Base-by-base conservation (phyloP, 2,888 invertebrate species). In the Athetis lepigone region DNA sequence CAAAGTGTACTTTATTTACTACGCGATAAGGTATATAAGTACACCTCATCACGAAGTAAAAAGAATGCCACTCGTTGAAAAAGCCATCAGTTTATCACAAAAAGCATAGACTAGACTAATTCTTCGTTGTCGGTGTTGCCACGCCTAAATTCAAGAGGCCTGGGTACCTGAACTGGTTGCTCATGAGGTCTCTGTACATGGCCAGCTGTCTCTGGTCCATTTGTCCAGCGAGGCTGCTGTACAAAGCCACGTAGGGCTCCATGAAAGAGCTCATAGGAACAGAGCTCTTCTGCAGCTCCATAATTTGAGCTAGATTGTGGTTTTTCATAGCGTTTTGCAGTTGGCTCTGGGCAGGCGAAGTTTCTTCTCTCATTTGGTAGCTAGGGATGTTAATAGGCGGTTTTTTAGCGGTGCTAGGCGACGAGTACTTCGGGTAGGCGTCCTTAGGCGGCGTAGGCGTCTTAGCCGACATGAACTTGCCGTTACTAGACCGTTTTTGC, bases 401-500 rank as follows among this genome's bases (percentile, higher is more conserved):
- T 50, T 90, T 91, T 49, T 91, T 91, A 6, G 55, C 9, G 1
- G 18, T 27, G 39, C 1, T 64, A 6, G 11, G 86, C 52, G 46
- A 71, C 51, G 87, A 39, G 55, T 69, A 82, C 4, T 85, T 84
- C 0, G 88, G 83, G 50, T 85, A 85, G 0, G 50, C 8, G 0
- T 92, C 92, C 54, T 91, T 92, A 0, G 93, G 92, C 0, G 93
- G 92, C 0, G 92, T 90, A 0, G 90, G 95, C 0, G 91, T 85
- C 81, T 96, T 96, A 0, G 94, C 91, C 0, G 92, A 89, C 51
- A 95, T 86, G 70, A 95, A 96, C 80, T 96, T 96, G 0, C 96
- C 96, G 54, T 95, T 95, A 0, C 95, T 92, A 0, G 95, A 91
- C 16, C 96, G 83, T 52, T 96, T 96, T 40, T 95, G 95, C 0